Conservation (phyloP, 1,140 invertebrate species). For the Lordiphosa collinella region DNA sequence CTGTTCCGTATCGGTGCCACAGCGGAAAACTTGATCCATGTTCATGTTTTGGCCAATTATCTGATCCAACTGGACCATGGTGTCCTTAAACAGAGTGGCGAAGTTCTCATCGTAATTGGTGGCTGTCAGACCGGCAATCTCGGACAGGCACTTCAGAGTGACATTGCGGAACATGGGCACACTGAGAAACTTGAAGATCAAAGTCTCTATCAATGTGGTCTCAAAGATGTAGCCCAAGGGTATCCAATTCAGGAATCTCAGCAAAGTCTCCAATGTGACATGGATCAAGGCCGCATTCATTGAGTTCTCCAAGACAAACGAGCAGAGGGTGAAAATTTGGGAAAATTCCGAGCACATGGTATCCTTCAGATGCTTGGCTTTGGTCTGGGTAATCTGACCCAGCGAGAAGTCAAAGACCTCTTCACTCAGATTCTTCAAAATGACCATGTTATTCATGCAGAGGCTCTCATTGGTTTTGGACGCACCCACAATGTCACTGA, state of each 20-base stretch:
- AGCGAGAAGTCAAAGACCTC: slow-evolving; percentile 99
- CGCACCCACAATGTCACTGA: slow-evolving; percentile 98
- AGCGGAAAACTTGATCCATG: slow-evolving; percentile 95
- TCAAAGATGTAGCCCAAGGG: slow-evolving; percentile 99
- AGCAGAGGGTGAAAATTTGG: slow-evolving; percentile 98
- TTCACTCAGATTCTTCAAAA: slow-evolving; percentile 97
- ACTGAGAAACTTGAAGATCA: slow-evolving; percentile 98
- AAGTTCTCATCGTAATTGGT: slow-evolving; percentile 96
- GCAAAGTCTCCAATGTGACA: slow-evolving; percentile 96
- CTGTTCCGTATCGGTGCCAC: slow-evolving; percentile 97
- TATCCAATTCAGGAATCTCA: slow-evolving; percentile 99
- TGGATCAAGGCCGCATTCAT: slow-evolving; percentile 96
- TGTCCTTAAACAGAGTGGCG: slow-evolving; percentile 91
- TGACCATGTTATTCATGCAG: slow-evolving; percentile 99
- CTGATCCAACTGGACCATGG: slow-evolving; percentile 93
- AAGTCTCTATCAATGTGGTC: slow-evolving; percentile 96
- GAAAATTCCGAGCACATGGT: slow-evolving; percentile 99
- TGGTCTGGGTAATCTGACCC: slow-evolving; percentile 98
- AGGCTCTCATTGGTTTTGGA: slow-evolving; percentile 99
- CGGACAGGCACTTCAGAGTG: slow-evolving; percentile 98
- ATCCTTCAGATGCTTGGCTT: slow-evolving; percentile 99
- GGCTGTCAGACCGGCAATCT: slow-evolving; percentile 94
- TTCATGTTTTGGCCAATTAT: slow-evolving; percentile 95
- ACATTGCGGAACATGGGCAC: slow-evolving; percentile 99
- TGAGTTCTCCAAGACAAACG: slow-evolving; percentile 98